phyloP scores from a whole-genome alignment of 2,113 vertebrate species.

The Blennius ocellaris region DNA sequence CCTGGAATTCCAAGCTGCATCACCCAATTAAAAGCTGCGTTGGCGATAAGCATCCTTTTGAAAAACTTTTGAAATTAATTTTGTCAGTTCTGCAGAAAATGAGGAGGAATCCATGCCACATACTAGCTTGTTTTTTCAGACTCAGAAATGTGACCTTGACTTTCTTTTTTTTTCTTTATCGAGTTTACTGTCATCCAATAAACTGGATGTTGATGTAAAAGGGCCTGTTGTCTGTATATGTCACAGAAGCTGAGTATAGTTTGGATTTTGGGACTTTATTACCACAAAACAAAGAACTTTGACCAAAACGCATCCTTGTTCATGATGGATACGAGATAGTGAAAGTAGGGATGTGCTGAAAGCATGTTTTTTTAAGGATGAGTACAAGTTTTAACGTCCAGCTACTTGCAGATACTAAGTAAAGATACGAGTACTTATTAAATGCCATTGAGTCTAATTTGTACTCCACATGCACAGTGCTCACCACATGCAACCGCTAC shows the following conservation, averaged over 20 bases:
- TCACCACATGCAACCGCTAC: too few species aligned
- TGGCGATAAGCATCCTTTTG: conserved; percentile 21
- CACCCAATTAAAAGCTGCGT: conserved; percentile 54
- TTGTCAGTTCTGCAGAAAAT: conserved; percentile 5
- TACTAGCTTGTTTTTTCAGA: conserved; percentile 16
- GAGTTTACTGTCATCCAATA: conserved; percentile 25
- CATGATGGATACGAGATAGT: too few species aligned
- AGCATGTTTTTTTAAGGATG: too few species aligned
- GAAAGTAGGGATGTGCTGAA: too few species aligned
- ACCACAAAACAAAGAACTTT: neutral
- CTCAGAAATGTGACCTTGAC: conserved; percentile 30
- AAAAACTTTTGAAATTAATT: conserved; percentile 8
- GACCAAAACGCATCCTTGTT: neutral
- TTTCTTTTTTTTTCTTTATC: neutral
- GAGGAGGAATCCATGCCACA: conserved; percentile 35
- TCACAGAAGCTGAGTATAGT: neutral
- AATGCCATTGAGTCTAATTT: too few species aligned
- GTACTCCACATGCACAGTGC: too few species aligned
- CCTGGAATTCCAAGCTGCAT: conserved; percentile 48
- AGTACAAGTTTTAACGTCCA: too few species aligned
- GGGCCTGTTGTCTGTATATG: conserved; percentile 16
- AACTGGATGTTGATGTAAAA: conserved; percentile 49
- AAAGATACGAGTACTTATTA: too few species aligned
- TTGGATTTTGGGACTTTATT: neutral
- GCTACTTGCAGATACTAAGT: too few species aligned